These are phyloP conservation scores for Ceyx margarethae DNA, from an alignment of 2,113 vertebrate species.

Conservation along the genomic window DNA sequence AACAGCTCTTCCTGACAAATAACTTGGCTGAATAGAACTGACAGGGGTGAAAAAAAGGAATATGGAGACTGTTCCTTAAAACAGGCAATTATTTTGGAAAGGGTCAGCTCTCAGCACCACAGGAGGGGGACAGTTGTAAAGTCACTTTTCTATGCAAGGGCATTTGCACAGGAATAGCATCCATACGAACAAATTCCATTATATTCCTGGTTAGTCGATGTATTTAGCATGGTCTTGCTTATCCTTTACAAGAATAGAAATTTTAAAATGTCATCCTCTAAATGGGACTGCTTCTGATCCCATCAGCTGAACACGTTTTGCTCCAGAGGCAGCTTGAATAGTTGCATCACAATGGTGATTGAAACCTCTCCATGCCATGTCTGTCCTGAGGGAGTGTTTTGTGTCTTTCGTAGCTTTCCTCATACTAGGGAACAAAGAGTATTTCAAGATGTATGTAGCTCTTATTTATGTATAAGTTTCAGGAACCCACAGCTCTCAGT, in stretches of 20 bases:
- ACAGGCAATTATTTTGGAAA: not conserved
- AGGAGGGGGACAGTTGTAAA: accelerated
- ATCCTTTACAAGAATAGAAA: not conserved
- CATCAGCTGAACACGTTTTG: not conserved
- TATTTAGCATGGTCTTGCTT: not conserved
- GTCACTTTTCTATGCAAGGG: accelerated
- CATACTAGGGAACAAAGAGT: not conserved
- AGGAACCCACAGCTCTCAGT: not conserved
- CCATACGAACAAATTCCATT: not conserved
- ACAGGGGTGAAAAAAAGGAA: not conserved
- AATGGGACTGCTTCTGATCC: not conserved
- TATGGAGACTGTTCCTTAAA: not conserved
- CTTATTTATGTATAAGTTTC: not conserved
- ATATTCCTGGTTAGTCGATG: not conserved
- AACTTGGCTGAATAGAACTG: not conserved
- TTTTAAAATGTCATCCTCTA: not conserved
- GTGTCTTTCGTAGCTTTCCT: not conserved
- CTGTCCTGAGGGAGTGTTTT: not conserved
- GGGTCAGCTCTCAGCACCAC: not conserved
- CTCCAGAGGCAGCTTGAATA: not conserved
- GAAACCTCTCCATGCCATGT: not conserved
- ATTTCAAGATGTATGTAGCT: not conserved
- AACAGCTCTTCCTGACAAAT: not conserved
- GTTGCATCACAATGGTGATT: not conserved
- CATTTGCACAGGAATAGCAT: not conserved